Evolutionary conservation across 2,113 vertebrate genomes (phyloP).

Genomic region (Coreoperca whiteheadi): DNA sequence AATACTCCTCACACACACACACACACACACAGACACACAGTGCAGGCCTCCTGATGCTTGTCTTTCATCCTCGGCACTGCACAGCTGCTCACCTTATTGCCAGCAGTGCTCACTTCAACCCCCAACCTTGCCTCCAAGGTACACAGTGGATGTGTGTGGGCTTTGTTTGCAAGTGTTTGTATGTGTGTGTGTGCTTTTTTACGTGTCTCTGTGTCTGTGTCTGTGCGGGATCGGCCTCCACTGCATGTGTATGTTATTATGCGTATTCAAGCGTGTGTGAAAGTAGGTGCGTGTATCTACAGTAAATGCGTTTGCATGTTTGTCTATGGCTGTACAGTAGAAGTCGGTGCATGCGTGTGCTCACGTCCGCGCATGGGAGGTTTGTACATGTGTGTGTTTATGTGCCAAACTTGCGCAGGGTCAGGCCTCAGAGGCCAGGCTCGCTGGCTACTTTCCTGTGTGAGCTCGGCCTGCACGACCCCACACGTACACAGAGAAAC

Average conservation of each 20-base stretch:
- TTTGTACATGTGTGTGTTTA: constrained; percentile 3
- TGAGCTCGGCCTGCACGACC: constrained; percentile 61
- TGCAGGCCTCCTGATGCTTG: constrained; percentile 73
- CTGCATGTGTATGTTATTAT: background rate
- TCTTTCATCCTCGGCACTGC: constrained; percentile 79
- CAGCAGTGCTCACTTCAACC: constrained; percentile 78
- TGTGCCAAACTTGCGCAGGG: constrained; percentile 46
- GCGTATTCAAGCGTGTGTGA: background rate
- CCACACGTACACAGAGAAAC: constrained; percentile 56
- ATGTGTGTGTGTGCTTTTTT: background rate
- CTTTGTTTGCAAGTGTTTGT: constrained; percentile 61
- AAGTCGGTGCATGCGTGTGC: background rate
- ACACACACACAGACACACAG: constrained; percentile 47
- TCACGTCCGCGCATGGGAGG: background rate
- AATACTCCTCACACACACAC: constrained; percentile 17
- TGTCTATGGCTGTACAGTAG: background rate
- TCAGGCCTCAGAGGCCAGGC: constrained; percentile 70
- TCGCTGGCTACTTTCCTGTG: constrained; percentile 68
- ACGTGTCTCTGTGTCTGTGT: background rate
- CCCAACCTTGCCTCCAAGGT: constrained; percentile 79
- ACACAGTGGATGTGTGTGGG: constrained; percentile 71
- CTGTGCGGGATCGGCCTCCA: background rate
- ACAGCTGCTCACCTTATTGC: constrained; percentile 86
- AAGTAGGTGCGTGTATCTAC: background rate
- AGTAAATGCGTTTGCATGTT: background rate